A percentile compares a stretch with the other conserved stretches of the same genome.
phyloP scores from a whole-genome alignment of 2,113 vertebrate genomes.

The Choloepus hoffmanni region DNA sequence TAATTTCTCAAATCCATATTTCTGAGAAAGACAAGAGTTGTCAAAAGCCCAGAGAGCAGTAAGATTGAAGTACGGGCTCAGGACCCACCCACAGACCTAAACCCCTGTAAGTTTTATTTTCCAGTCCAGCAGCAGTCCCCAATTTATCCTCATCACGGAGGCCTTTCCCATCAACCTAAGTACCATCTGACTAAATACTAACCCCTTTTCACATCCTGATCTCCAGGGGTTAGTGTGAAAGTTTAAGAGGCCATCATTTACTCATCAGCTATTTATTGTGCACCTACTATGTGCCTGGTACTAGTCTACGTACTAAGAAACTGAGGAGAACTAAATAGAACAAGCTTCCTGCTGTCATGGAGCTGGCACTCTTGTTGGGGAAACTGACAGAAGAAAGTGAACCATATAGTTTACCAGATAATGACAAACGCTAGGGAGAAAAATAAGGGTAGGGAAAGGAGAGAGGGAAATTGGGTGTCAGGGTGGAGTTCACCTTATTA shows the following conservation, averaged over 20 bases:
- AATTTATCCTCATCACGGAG: neutral
- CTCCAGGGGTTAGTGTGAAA: neutral
- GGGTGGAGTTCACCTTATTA: neutral
- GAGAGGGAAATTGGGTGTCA: neutral
- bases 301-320: neutral
- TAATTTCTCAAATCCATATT: neutral
- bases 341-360: neutral
- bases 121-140: neutral
- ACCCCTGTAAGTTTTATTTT: neutral
- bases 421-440: neutral
- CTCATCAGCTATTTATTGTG: neutral
- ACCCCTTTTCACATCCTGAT: neutral
- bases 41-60: neutral
- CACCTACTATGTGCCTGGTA: neutral
- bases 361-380: neutral
- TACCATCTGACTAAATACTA: neutral
- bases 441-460: neutral
- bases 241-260: neutral
- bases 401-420: neutral
- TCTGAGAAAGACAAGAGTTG: neutral
- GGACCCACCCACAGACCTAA: neutral
- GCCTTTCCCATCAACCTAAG: neutral
- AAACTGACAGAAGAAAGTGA: neutral
- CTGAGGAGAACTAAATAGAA: neutral
- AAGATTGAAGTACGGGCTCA: neutral